Evolutionary conservation across 2,888 invertebrate genomes (phyloP).

Genomic region (Acrobasis repandana): DNA sequence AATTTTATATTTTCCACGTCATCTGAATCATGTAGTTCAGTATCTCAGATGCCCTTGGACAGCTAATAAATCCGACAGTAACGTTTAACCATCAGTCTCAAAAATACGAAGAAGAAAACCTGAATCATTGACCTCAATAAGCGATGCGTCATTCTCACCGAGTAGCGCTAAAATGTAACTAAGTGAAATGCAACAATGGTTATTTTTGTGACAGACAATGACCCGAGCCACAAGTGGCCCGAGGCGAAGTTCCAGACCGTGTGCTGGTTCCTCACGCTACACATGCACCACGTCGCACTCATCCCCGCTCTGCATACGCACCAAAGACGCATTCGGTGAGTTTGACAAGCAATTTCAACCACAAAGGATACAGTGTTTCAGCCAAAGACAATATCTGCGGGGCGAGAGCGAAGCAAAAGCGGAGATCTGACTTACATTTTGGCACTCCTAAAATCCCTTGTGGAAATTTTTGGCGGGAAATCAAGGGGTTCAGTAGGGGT

Average conservation of each 20-base stretch:
- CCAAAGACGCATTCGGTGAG: conserved; percentile 73
- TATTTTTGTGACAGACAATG: conserved; percentile 59
- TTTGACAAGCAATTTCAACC: not conserved
- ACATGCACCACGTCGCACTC: conserved; percentile 96
- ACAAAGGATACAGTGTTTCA: too few species aligned
- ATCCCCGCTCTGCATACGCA: conserved; percentile 93
- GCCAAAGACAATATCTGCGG: too few species aligned
- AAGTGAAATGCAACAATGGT: not conserved
- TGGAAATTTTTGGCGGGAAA: too few species aligned
- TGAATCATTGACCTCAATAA: not conserved
- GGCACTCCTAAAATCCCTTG: too few species aligned
- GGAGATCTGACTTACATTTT: too few species aligned
- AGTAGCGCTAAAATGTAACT: not conserved
- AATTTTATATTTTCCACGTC: too few species aligned
- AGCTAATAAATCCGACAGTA: too few species aligned
- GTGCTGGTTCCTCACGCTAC: conserved; percentile 98
- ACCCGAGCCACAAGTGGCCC: conserved; percentile 84
- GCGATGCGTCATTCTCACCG: not conserved
- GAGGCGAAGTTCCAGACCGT: conserved; percentile 97
- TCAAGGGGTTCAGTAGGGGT: too few species aligned
- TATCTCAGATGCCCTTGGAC: too few species aligned
- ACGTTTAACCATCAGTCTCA: not conserved
- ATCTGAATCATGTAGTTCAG: too few species aligned
- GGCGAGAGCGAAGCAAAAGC: too few species aligned
- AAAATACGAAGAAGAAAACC: not conserved